Conservation (phyloP, 2,797 vertebrate species). For the Hydrocynus forskahlii region DNA sequence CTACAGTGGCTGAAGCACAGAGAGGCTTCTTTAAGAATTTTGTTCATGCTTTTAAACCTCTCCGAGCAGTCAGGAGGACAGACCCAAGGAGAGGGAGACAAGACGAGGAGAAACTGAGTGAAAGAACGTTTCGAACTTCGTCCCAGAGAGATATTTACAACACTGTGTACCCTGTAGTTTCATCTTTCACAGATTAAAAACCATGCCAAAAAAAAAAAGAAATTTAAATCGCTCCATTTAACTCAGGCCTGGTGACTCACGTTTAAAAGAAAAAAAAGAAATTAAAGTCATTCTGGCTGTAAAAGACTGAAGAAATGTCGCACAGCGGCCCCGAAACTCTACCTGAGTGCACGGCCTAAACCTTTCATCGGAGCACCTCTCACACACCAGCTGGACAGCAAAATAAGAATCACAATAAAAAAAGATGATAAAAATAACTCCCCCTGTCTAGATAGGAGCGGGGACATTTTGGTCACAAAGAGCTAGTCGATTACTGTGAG, state of each 20-base stretch:
- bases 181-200: conserved; percentile 57
- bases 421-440: conserved; percentile 3
- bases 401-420: conserved; percentile 5
- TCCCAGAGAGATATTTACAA: conserved; percentile 65
- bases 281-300: background rate
- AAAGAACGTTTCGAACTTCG: conserved; percentile 9
- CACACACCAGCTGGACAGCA: background rate
- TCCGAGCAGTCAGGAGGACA: background rate
- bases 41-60: background rate
- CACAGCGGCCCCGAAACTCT: conserved; percentile 55
- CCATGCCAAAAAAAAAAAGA: conserved; percentile 58
- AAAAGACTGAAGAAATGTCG: conserved; percentile 21
- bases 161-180: conserved; percentile 78
- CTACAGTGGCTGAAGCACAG: background rate
- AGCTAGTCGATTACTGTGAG: conserved; percentile 62
- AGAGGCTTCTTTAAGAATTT: background rate
- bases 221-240: background rate
- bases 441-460: conserved; percentile 37
- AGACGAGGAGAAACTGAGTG: too few relatives aligned
- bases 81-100: background rate
- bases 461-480: conserved; percentile 79
- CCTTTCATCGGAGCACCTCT: conserved; percentile 31
- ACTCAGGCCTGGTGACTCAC: background rate
- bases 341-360: conserved; percentile 74
- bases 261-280: background rate